These are phyloP conservation scores for Lutjanus campechanus DNA, from an alignment of 2,797 vertebrate genomes.

Conservation along the genomic window DNA sequence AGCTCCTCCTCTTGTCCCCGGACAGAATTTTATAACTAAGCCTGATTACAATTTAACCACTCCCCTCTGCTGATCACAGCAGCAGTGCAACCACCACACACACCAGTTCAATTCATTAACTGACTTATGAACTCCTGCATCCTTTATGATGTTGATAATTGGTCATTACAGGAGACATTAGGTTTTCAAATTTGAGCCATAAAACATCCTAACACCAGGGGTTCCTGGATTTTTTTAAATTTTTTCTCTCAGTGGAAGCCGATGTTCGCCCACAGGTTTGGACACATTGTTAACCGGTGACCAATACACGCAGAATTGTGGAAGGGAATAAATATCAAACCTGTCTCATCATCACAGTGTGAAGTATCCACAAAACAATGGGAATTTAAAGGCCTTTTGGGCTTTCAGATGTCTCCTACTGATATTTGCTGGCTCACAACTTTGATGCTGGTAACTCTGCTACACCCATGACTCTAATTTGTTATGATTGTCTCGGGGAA, in stretches of 20 bases:
- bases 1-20: slow-evolving; percentile 33
- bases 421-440: slow-evolving; percentile 1
- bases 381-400: not conserved
- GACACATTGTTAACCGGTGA: not conserved
- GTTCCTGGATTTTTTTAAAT: not conserved
- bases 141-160: slow-evolving; percentile 51
- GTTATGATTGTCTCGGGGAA: slow-evolving; percentile 32
- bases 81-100: slow-evolving; percentile 34
- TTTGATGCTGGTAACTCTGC: slow-evolving; percentile 10
- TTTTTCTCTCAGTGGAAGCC: not conserved
- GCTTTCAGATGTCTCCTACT: not conserved
- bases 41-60: slow-evolving; percentile 37
- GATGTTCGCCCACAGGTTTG: not conserved
- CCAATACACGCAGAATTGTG: not conserved
- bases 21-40: slow-evolving; percentile 24
- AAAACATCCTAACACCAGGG: slow-evolving; percentile 33
- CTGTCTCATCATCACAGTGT: not conserved
- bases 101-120: slow-evolving; percentile 50
- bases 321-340: not conserved
- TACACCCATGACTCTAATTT: slow-evolving; percentile 23
- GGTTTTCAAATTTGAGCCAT: slow-evolving; percentile 42
- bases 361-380: not conserved
- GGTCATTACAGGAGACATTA: slow-evolving; percentile 39
- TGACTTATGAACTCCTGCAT: slow-evolving; percentile 47
- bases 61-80: slow-evolving; percentile 46